Percentiles rank a stretch among this genome's conserved stretches.
Evolutionary conservation across 1,140 invertebrate species (phyloP).

Genomic region (Sycophila sp.): DNA sequence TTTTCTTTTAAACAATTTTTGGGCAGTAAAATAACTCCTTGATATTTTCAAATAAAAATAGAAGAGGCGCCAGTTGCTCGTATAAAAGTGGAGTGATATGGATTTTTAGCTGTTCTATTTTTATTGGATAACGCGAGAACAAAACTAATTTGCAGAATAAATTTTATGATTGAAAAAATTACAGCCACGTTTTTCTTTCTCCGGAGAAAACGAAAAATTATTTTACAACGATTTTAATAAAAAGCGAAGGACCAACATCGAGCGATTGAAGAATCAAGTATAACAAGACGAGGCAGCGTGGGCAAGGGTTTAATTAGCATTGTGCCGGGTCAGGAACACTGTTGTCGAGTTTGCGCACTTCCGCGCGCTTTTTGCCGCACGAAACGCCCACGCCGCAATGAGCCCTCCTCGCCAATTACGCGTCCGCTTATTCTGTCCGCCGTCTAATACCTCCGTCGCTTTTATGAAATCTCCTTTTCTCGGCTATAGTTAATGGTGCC

Average conservation of each 20-base stretch:
- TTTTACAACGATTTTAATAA: neutral
- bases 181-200: no score
- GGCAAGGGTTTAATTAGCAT: constrained; percentile 22
- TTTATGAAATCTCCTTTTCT: neutral
- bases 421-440: neutral
- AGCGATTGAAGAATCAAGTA: neutral
- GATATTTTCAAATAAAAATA: no score
- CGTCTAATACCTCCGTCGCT: constrained; percentile 5
- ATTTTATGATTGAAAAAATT: no score
- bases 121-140: no score
- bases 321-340: constrained; percentile 17
- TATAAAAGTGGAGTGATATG: no score
- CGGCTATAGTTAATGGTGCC: neutral
- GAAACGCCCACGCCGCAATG: neutral
- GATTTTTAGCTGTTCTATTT: no score
- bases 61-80: no score
- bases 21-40: no score
- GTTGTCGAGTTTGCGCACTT: neutral
- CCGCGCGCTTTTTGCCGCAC: neutral
- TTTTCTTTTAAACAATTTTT: no score
- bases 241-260: neutral
- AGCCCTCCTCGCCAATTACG: neutral
- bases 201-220: no score
- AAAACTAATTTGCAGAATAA: no score
- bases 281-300: neutral